Base-by-base conservation (phyloP, 2,113 vertebrate species). In the Trichomycterus rosablanca region DNA sequence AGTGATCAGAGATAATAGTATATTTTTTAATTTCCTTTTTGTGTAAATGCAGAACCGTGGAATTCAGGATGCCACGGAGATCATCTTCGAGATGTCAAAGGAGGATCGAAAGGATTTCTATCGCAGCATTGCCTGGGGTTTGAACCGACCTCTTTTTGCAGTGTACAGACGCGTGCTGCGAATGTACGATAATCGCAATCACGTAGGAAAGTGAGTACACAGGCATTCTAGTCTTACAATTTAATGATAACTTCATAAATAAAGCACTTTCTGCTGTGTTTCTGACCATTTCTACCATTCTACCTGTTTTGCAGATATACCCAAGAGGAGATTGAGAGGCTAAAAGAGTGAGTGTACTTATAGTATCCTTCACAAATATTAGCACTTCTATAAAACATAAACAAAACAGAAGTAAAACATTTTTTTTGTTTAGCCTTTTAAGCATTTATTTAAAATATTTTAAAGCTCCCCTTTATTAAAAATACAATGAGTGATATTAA, bases 51-150 rank as follows among this genome's bases (percentile, higher is more conserved):
- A 98, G 96, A 86, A 89, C 51, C 92, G 91, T 51, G 94, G 94
- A 74, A 95, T 99, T 74, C 92, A 95, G 67, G 92, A 96, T 81
- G 93, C 96, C 2, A 92, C 96, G 16, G 96, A 98, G 88, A 94
- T 99, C 66, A 98, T 99, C 78, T 99, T 99, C 75, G 94, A 99
- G 81, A 99, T 98, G 96, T 97, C 96, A 59, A 99, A 99, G 87
- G 96, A 99, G 69, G 96, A 99, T 78, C 86, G 96, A 65, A 99
- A 99, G 86, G 96, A 99, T 67, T 99, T 99, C 86, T 99, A 99
- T 81, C 90, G 96, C 81, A 97, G 92, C 7, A 97, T 99, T 76
- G 96, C 95, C 0, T 84, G 91, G 86, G 96, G 96, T 57, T 81
- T 99, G 45, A 99, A 99, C 84, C 78, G 96, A 45, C 95, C 95